Evolutionary conservation across 2,797 vertebrate species (phyloP), one percentile per base, ranked within the genome.

Genomic region (Ctenochaetus hawaiiensis): DNA sequence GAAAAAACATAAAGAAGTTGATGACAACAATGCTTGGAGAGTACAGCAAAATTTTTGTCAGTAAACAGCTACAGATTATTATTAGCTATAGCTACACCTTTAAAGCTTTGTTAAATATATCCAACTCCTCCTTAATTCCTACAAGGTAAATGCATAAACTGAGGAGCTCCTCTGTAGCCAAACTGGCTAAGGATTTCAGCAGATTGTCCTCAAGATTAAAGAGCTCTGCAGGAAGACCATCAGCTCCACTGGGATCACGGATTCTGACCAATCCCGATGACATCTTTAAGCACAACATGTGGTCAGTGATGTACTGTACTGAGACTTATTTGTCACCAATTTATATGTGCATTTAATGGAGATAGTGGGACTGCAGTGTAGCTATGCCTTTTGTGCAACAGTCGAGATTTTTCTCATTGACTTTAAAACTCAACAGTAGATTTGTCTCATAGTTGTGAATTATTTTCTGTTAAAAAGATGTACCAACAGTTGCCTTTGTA

Each of bases 231-330:
- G 67, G 59, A 75, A 91, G 94, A 85, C 97, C 97, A 44, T 84
- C 88, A 7, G 95, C 88, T 87, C 97, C 97, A n/a, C 93, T 98
- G 23, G 97, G 97, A 69, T 96, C 96, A 66, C 94, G 97, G 67
- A 94, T 98, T 89, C 96, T 98, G 84, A 96, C 93, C 67, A 95
- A 95, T 85, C 92, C 90, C 43, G 92, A 94, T 67, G 94, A 96
- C 81, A 64, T 95, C 70, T 95, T 93, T 76, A 91, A 94, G 62
- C 92, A 95, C 83, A 95, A 96, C 86, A 95, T 94, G 94, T 95
- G 95, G 94, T 95, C 60, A 82, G 85, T 90, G 14, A 61, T 81
- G 8, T 6, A 1, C 34, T 22, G n/a, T 26, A 37, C 20, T n/a
- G 6, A 22, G 30, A 56, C 45, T 74, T 65, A 43, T 16, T 12